A percentile compares a stretch with the other conserved stretches of the same genome.
These are phyloP conservation scores for Cyanocitta stelleri DNA, from an alignment of 2,113 vertebrate species.

Conservation along the genomic window DNA sequence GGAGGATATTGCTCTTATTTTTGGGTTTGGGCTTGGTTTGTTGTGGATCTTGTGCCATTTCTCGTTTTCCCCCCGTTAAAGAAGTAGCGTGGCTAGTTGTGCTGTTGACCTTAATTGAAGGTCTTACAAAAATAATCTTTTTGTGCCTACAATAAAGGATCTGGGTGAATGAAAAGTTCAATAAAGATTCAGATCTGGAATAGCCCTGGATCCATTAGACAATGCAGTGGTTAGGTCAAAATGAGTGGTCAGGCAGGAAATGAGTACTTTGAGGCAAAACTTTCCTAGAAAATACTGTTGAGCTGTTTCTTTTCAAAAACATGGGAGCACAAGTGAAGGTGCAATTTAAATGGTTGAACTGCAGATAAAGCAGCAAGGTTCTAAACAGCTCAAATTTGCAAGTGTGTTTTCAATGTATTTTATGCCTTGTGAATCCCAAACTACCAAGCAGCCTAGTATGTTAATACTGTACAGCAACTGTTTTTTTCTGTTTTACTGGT, in stretches of 20 bases:
- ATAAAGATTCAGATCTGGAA: not conserved
- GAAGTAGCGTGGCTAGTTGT: not conserved
- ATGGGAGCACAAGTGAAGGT: not conserved
- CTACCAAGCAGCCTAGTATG: not conserved
- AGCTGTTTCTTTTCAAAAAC: not conserved
- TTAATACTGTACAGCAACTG: not conserved
- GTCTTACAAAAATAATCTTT: not conserved
- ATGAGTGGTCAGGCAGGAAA: not conserved
- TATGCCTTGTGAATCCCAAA: not conserved
- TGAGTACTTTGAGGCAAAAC: not conserved
- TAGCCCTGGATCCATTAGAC: not conserved
- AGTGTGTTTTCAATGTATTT: not conserved
- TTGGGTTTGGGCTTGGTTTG: not conserved
- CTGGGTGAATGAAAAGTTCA: not conserved
- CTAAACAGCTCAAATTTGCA: not conserved
- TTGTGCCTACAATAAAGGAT: not conserved
- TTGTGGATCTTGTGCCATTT: not conserved
- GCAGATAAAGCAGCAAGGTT: not conserved
- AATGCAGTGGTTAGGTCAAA: not conserved
- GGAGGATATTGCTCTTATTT: not conserved
- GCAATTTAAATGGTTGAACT: not conserved
- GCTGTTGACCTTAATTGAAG: not conserved
- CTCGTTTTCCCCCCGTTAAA: not conserved
- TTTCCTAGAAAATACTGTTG: not conserved
- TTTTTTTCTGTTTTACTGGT: not conserved